A percentile compares a stretch with the other conserved stretches of the same genome.
phyloP scores from a whole-genome alignment of 2,113 vertebrate genomes.

The Peromyscus leucopus region DNA sequence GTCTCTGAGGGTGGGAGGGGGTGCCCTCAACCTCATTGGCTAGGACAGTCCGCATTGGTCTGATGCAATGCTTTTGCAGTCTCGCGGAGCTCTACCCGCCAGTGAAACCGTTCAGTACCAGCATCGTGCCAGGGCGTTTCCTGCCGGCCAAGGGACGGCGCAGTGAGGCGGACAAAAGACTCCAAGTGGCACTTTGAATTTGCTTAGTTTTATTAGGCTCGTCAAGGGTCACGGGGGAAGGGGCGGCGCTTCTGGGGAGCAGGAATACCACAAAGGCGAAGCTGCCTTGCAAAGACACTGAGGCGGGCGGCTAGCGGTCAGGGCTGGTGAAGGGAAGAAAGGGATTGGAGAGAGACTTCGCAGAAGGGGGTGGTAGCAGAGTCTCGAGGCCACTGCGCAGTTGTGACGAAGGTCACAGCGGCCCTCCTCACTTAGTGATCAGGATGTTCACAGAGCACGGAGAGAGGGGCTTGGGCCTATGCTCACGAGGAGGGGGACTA shows the following conservation, averaged over 20 bases:
- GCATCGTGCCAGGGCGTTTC: background rate
- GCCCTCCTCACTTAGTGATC: conserved; percentile 50
- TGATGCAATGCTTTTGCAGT: conserved; percentile 54
- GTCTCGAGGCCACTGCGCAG: conserved; percentile 19
- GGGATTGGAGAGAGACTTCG: conserved; percentile 30
- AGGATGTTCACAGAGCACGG: conserved; percentile 68
- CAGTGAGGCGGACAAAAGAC: conserved; percentile 12
- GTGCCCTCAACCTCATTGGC: conserved; percentile 72
- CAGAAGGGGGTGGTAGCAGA: conserved; percentile 59
- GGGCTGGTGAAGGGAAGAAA: background rate
- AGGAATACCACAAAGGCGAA: conserved; percentile 61
- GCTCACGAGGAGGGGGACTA: conserved; percentile 17
- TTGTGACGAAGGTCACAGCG: conserved; percentile 30
- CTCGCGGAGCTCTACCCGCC: background rate
- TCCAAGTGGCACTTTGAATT: conserved; percentile 56
- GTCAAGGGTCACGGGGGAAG: conserved; percentile 58
- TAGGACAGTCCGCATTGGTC: conserved; percentile 67
- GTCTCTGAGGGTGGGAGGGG: background rate
- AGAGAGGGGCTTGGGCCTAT: conserved; percentile 27
- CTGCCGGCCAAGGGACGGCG: background rate
- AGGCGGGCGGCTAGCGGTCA: conserved; percentile 58
- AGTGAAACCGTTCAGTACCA: background rate
- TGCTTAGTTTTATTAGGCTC: conserved; percentile 80
- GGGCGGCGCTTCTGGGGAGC: conserved; percentile 64
- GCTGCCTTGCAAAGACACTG: conserved; percentile 70